These are phyloP conservation scores for Miniopterus natalensis DNA, from an alignment of 2,113 vertebrate genomes.

Conservation along the genomic window DNA sequence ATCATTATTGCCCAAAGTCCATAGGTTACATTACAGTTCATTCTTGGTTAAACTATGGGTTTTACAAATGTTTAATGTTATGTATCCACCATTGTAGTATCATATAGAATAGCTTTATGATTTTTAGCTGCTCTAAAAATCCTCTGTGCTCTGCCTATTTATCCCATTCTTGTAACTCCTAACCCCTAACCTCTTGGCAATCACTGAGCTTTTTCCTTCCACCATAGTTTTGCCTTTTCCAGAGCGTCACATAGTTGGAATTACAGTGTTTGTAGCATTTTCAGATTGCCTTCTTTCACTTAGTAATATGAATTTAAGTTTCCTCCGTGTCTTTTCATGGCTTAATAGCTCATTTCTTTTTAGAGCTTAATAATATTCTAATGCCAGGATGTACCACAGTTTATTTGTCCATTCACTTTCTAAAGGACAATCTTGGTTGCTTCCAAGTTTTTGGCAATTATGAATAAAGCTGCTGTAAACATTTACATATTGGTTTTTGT, in stretches of 20 bases:
- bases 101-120: not conserved
- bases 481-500: not conserved
- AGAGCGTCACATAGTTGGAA: not conserved
- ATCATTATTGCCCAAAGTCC: not conserved
- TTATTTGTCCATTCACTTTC: not conserved
- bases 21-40: not conserved
- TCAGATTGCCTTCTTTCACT: not conserved
- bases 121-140: not conserved
- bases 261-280: not conserved
- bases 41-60: not conserved
- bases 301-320: not conserved
- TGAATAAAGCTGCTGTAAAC: not conserved
- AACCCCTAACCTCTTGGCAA: not conserved
- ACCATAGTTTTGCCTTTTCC: constrained; percentile 4
- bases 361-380: constrained; percentile 22
- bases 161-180: not conserved
- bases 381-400: not conserved
- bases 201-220: not conserved
- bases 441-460: constrained; percentile 38
- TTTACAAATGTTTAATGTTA: not conserved
- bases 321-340: not conserved
- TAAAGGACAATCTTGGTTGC: not conserved
- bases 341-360: not conserved
- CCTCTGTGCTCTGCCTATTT: not conserved
- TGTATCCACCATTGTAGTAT: not conserved